phyloP scores from a whole-genome alignment of 2,113 vertebrate genomes.

The Alosa alosa region DNA sequence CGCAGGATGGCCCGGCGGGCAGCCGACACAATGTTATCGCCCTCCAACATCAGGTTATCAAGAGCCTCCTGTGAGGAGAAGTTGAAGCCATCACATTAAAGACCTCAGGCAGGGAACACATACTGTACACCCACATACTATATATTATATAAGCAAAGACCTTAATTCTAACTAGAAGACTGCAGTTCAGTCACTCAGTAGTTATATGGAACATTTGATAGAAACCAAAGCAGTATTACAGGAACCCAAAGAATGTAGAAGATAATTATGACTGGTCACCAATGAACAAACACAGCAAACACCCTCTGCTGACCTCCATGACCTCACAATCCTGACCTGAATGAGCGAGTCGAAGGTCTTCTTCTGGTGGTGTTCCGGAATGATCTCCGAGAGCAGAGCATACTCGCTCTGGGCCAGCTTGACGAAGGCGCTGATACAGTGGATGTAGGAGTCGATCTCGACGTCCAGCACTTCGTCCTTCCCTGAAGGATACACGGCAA shows the following conservation, averaged over 20 bases:
- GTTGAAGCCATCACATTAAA: not conserved
- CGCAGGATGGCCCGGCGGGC: constrained; percentile 89
- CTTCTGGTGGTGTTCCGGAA: constrained; percentile 98
- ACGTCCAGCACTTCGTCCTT: constrained; percentile 92
- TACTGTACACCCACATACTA: not conserved
- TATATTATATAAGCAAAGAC: not conserved
- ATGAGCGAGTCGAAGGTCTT: constrained; percentile 98
- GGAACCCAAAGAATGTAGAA: not conserved
- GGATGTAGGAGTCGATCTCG: constrained; percentile 94
- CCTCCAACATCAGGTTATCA: constrained; percentile 94
- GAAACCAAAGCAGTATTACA: not conserved
- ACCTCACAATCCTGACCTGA: constrained; percentile 74
- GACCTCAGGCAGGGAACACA: not conserved
- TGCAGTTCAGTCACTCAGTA: not conserved
- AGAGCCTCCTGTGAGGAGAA: constrained; percentile 79
- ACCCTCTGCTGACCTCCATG: not conserved
- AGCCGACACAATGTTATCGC: constrained; percentile 89
- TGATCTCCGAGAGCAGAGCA: constrained; percentile 82
- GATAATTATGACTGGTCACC: not conserved
- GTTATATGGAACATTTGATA: not conserved
- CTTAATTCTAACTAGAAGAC: not conserved
- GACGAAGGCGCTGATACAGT: constrained; percentile 94
- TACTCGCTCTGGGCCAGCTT: constrained; percentile 96
- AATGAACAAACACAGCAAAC: not conserved
- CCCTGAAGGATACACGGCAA: constrained; percentile 67